Percentiles rank a stretch among this genome's conserved stretches.
Conservation (phyloP, 2,113 vertebrate genomes). For the Coptodon rendalli region DNA sequence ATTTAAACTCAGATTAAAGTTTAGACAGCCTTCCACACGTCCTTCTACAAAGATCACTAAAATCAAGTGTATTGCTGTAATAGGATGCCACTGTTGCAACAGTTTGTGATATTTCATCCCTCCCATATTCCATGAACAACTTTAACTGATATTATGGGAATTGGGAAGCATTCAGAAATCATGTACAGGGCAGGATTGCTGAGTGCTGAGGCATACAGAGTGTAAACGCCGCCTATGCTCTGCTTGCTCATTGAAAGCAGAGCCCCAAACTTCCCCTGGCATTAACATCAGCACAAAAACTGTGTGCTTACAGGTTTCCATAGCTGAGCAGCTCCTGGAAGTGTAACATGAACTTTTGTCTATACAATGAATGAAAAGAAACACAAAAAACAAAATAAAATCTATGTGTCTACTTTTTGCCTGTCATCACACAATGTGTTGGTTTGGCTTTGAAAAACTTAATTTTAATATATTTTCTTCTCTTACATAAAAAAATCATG, state of each 20-base stretch:
- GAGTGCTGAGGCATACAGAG: rapidly evolving
- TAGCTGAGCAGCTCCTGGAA: not conserved
- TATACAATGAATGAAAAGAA: not conserved
- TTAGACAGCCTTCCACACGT: not conserved
- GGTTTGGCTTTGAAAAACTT: not conserved
- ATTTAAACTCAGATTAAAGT: not conserved
- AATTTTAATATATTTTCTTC: rapidly evolving
- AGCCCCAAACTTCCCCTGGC: not conserved
- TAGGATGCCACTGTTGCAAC: not conserved
- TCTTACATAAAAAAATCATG: not conserved
- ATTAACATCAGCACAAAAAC: not conserved
- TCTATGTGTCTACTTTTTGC: not conserved
- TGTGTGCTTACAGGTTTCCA: not conserved
- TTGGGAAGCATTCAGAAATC: not conserved
- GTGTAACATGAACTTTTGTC: not conserved
- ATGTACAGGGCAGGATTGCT: not conserved
- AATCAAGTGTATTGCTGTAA: not conserved
- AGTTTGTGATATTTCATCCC: not conserved
- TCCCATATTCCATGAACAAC: not conserved
- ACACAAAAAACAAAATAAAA: not conserved
- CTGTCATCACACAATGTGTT: not conserved
- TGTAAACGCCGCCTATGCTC: rapidly evolving
- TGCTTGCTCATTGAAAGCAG: not conserved
- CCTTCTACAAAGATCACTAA: not conserved
- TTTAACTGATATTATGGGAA: not conserved